Base-by-base conservation (phyloP, 1,140 invertebrate genomes). In the Geopemphigus sp. region DNA sequence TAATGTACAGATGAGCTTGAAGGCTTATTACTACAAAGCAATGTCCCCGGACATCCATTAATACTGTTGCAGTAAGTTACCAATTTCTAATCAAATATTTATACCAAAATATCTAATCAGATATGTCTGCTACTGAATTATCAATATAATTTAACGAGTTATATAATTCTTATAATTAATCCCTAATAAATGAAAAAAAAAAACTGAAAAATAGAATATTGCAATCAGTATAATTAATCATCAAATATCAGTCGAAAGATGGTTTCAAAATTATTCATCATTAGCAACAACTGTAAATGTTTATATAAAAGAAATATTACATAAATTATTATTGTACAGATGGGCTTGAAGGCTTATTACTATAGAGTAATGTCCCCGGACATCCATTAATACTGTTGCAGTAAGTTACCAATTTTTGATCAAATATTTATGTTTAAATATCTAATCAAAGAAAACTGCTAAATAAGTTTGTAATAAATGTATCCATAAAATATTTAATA, bases 241-340 rank as follows among this genome's bases (percentile, higher is more conserved):
- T 53, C 73, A 76, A 57, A 24, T 50, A 63, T 78, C 73, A 61
- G 73, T n/a, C 56, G 73, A 78, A 78, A 78, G 57, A 61, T 78
- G 73, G 39, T 78, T 45, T 45, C 26, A 57, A 47, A 61, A 61
- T 78, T 78, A 78, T 59, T 78, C 73, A 78, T 78, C 73, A 78
- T 19, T 19, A 78, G 73, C 73, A 63, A 61, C 12, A 74, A n/a
- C n/a, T n/a, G n/a, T n/a, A n/a, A n/a, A n/a, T n/a, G n/a, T n/a
- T n/a, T n/a, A n/a, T n/a, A n/a, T n/a, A n/a, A n/a, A n/a, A n/a
- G n/a, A n/a, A n/a, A 15, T 17, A 29, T 14, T 4, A 63, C 1
- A 72, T 39, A 29, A 29, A 32, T 32, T 0, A 0, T 26, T 32
- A n/a, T 39, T 57, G 53, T 74, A 57, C 54, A 57, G 72, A 74